A percentile compares a stretch with the other conserved stretches of the same genome.
These are phyloP conservation scores for Drosophila carrolli DNA, from an alignment of 1,140 invertebrate species.

Conservation along the genomic window DNA sequence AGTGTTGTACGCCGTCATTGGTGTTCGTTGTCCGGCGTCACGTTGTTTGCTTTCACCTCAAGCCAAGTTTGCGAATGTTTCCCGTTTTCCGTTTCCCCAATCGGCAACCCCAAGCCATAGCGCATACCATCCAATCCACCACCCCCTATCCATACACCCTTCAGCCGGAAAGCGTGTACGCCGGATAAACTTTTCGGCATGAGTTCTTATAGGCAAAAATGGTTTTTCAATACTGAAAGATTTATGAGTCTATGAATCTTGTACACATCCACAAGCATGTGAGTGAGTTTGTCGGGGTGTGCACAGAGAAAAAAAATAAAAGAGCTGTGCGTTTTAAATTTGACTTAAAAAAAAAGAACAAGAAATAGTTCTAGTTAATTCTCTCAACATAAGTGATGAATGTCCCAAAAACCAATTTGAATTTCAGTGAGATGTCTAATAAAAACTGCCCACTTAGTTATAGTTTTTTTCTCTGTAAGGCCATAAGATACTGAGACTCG, in stretches of 20 bases:
- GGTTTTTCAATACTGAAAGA: slow-evolving; percentile 82
- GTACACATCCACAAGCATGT: slow-evolving; percentile 52
- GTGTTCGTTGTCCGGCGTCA: slow-evolving; percentile 67
- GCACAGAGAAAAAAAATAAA: slow-evolving; percentile 3
- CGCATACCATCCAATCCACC: background rate
- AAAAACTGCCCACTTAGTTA: background rate
- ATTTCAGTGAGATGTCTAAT: no score
- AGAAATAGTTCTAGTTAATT: no score
- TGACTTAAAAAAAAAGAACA: no score
- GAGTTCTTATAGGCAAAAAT: slow-evolving; percentile 82
- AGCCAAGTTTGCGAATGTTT: slow-evolving; percentile 73
- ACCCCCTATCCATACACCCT: slow-evolving; percentile 2
- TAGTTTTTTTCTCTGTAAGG: slow-evolving; percentile 41
- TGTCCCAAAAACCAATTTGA: no score
- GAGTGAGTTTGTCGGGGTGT: slow-evolving; percentile 18
- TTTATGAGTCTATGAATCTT: slow-evolving; percentile 83
- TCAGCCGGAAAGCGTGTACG: slow-evolving; percentile 25
- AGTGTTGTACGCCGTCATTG: slow-evolving; percentile 68
- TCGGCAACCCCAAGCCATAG: background rate
- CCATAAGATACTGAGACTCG: slow-evolving; percentile 69
- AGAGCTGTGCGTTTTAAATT: no score
- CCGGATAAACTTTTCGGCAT: slow-evolving; percentile 77
- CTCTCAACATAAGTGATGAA: no score
- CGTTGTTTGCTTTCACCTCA: slow-evolving; percentile 80
- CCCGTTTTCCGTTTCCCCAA: slow-evolving; percentile 19